Base-by-base conservation (phyloP, 2,888 invertebrate species). In the Caenorhabditis sp. region DNA sequence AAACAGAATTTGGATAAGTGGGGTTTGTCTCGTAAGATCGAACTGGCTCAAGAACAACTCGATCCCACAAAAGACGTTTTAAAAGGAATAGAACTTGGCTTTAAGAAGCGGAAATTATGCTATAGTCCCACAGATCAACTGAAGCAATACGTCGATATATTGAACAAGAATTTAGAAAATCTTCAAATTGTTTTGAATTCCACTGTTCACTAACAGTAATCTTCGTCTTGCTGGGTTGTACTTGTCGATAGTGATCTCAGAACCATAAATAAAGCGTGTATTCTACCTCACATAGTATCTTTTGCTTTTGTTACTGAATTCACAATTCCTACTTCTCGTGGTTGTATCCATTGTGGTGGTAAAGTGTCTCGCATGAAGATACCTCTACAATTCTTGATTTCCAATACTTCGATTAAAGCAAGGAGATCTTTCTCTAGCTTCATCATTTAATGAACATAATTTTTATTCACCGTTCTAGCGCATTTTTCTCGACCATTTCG, bases 111-210 rank as follows among this genome's bases (percentile, higher is more conserved):
- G n/a, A n/a, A n/a, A n/a, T n/a, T n/a, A n/a, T 63, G 43, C 39
- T 56, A 72, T 46, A 75, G 30, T 43, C 70, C 70, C 46, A 62
- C 62, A 20, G 75, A 68, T 62, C 62, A 75, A 70, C 75, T 75
- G 26, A 70, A 70, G 53, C 75, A 70, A 48, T 75, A 70, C 48
- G 71, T 75, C 27, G 55, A 11, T 46, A 35, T 30, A 15, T 43
- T 75, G 61, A 75, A 75, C 48, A 26, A 75, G 41, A 70, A 75
- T 66, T 20, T 73, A 41, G 43, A 30, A 13, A 73, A 73, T 58
- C 37, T 73, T 50, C 43, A 48, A 48, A 41, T 41, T 41, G 27
- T 22, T 13, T 48, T 48, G 15, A 48, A 24, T 48, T 26, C 24
- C 24, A 41, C 41, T 41, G 41, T 41, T 41, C 13, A 41, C 13